Percentiles rank a stretch among this genome's conserved stretches.
Conservation (phyloP, 2,113 vertebrate species). For the Mesembrinibis cayennensis region DNA sequence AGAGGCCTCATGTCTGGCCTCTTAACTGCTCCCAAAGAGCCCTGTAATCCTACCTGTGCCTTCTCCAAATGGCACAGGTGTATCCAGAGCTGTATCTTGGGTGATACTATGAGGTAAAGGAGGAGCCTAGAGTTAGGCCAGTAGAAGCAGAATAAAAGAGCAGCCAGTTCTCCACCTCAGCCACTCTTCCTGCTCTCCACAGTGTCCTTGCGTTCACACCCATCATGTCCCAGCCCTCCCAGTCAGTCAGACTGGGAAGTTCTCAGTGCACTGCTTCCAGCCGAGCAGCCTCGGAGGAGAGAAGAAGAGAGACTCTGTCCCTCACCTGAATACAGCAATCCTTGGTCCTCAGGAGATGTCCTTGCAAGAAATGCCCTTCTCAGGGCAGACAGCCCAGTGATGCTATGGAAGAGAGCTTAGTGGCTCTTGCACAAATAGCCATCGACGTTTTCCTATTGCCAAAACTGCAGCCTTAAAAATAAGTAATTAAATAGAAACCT, state of each 20-base stretch:
- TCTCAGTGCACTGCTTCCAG: not conserved
- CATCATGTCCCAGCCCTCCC: not conserved
- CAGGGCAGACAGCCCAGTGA: not conserved
- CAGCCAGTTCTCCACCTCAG: not conserved
- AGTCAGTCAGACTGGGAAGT: not conserved
- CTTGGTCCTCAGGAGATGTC: not conserved
- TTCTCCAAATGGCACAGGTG: not conserved
- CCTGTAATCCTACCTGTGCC: not conserved
- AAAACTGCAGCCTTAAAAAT: not conserved
- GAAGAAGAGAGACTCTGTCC: not conserved
- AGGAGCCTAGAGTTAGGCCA: not conserved
- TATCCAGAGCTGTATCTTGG: not conserved
- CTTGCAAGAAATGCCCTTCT: not conserved
- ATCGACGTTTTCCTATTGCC: not conserved
- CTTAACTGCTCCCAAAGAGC: not conserved
- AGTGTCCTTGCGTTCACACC: not conserved
- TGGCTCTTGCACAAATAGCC: not conserved
- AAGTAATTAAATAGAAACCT: not conserved
- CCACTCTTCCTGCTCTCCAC: not conserved
- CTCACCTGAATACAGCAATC: not conserved
- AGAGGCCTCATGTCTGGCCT: not conserved
- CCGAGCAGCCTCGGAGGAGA: not conserved
- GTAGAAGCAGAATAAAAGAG: not conserved
- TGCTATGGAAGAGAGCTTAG: not conserved
- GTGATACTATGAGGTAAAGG: not conserved